A percentile compares a stretch with the other conserved stretches of the same genome.
Conservation (phyloP, 2,888 invertebrate species). For the Diaphora mendica region DNA sequence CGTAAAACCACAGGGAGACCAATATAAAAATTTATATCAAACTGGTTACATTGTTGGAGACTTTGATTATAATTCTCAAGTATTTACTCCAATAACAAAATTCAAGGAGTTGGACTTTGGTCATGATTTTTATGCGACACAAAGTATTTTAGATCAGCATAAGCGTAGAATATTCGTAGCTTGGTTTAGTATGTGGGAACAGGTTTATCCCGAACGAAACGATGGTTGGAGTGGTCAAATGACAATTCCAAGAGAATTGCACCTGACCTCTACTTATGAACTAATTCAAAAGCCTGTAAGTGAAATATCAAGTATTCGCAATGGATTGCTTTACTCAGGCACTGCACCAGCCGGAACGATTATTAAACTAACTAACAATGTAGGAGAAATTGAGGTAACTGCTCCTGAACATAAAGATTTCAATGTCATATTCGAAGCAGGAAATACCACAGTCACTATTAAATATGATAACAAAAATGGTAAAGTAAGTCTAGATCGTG, state of each 20-base stretch:
- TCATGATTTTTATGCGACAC: slow-evolving; percentile 81
- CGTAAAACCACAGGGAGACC: slow-evolving; percentile 66
- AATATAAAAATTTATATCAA: slow-evolving; percentile 71
- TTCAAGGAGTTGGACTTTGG: slow-evolving; percentile 74
- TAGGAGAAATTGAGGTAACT: slow-evolving; percentile 64
- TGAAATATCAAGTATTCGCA: slow-evolving; percentile 53
- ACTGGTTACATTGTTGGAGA: slow-evolving; percentile 78
- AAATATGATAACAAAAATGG: slow-evolving; percentile 56
- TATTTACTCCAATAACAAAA: slow-evolving; percentile 60
- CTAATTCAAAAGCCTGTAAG: slow-evolving; percentile 67
- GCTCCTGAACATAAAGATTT: slow-evolving; percentile 52
- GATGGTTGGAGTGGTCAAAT: slow-evolving; percentile 78
- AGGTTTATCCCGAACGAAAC: slow-evolving; percentile 68
- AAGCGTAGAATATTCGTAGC: slow-evolving; percentile 69
- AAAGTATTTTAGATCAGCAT: slow-evolving; percentile 63
- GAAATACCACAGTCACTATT: slow-evolving; percentile 55
- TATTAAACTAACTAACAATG: slow-evolving; percentile 56
- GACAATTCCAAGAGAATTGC: slow-evolving; percentile 71
- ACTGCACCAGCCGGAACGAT: slow-evolving; percentile 36
- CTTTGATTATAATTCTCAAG: slow-evolving; percentile 67
- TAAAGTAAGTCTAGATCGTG: slow-evolving; percentile 67
- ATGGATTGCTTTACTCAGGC: slow-evolving; percentile 51
- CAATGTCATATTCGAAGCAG: slow-evolving; percentile 59
- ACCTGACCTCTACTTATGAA: slow-evolving; percentile 54
- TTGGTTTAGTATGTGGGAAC: slow-evolving; percentile 82